These are phyloP conservation scores for Lagodon rhomboides DNA, from an alignment of 2,797 vertebrate genomes.

Conservation along the genomic window DNA sequence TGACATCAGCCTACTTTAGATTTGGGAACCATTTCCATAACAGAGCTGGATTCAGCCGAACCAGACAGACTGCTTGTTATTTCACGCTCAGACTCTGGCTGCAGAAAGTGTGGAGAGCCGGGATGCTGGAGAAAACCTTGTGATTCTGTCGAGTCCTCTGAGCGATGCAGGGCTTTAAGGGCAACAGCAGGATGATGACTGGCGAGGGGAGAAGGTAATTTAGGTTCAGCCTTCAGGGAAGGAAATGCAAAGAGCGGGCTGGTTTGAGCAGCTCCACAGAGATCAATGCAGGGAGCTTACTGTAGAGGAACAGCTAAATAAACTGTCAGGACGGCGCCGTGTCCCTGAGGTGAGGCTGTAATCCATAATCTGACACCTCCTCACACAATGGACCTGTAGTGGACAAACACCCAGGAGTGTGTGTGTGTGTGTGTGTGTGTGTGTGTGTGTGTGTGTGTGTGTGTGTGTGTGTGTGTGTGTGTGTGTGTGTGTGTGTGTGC, in stretches of 20 bases:
- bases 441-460: too few species aligned
- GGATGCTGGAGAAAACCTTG: conserved; percentile 55
- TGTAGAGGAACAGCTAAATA: conserved; percentile 45
- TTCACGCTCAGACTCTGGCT: conserved; percentile 17
- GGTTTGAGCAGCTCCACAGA: conserved; percentile 56
- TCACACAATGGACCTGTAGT: conserved; percentile 28
- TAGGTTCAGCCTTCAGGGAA: conserved; percentile 56
- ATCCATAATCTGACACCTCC: conserved; percentile 53
- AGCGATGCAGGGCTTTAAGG: conserved; percentile 47
- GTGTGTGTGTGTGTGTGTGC: too few species aligned
- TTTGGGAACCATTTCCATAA: conserved; percentile 31
- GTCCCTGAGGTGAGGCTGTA: conserved; percentile 53
- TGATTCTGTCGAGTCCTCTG: conserved; percentile 52
- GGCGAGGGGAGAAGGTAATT: conserved; percentile 66
- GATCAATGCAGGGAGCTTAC: conserved; percentile 46
- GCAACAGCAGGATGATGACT: conserved; percentile 62
- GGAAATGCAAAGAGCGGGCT: conserved; percentile 55
- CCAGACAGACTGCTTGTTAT: conserved; percentile 25
- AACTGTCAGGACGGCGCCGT: conserved; percentile 50
- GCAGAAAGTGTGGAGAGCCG: conserved; percentile 36
- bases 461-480: too few species aligned
- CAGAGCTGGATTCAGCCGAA: conserved; percentile 6
- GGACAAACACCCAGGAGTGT: conserved; percentile 15
- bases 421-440: background rate
- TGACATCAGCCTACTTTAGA: conserved; percentile 43